Evolutionary conservation across 2,113 vertebrate genomes (phyloP), one percentile per base, ranked within the genome.

Genomic region (Ariopsis seemanni): DNA sequence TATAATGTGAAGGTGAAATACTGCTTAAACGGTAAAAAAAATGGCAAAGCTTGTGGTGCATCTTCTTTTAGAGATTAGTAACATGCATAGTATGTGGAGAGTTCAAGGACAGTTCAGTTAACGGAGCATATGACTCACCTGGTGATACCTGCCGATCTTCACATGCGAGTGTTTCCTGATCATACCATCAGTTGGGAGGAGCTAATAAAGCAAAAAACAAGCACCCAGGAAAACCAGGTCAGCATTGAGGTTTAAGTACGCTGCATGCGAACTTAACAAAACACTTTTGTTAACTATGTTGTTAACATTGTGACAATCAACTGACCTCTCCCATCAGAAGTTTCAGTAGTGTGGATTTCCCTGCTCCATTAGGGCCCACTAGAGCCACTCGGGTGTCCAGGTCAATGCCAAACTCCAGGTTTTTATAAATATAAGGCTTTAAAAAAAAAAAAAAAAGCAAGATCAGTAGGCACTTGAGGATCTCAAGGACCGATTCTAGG

Each of bases 111-210:
- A 75, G 72, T 75, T 50, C 74, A 75, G 72, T 75, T 50, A 50
- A 42, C 25, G 5, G 48, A 77, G 20, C 1, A 25, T 2, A 77
- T 55, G 50, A 17, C 78, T 80, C 53, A 99, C 98, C 98, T 99
- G 98, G 92, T 99, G 98, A 92, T 99, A 99, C 91, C 98, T 95
- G 30, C 98, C 98, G 0, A 99, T 99, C 95, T 99, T 99, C 89
- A 99, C 98, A 0, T 99, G 98, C 0, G 98, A 99, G 93, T 99
- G 95, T 92, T 99, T 99, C 88, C 98, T 96, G 92, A 99, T 99
- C 98, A 99, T 99, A 52, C 98, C 98, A 0, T 99, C 98, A 1
- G 96, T 95, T 80, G 98, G 98, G 34, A 99, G 96, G 17, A 99
- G 95, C 98, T 99, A n/a, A 87, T 77, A 75, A 52, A 20, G 55